Conservation (phyloP, 2,113 vertebrate species). For the Alouatta palliata region DNA sequence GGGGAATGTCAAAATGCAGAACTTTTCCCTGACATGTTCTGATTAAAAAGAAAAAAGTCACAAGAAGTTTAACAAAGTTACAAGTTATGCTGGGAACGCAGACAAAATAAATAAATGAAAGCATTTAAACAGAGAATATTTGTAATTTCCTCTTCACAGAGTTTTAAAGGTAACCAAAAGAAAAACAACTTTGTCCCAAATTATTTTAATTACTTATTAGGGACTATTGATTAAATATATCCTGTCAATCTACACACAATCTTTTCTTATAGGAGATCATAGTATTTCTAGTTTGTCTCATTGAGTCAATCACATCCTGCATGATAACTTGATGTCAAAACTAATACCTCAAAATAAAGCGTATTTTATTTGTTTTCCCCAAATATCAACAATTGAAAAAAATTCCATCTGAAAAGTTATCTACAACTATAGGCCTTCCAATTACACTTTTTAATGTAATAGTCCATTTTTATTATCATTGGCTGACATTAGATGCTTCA, state of each 20-base stretch:
- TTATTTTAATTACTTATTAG: neutral
- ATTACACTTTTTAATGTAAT: neutral
- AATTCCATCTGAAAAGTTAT: neutral
- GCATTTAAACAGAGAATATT: neutral
- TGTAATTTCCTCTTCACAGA: neutral
- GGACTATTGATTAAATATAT: neutral
- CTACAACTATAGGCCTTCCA: too few species aligned
- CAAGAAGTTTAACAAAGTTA: neutral
- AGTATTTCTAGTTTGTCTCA: neutral
- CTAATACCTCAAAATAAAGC: neutral
- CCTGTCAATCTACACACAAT: accelerated
- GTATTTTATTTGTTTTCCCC: neutral
- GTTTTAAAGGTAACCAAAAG: neutral
- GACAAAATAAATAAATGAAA: neutral
- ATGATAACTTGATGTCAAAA: neutral
- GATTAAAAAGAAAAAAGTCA: neutral
- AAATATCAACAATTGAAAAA: neutral
- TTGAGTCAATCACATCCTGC: neutral
- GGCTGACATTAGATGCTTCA: neutral
- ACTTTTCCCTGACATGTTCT: neutral
- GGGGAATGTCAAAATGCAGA: neutral
- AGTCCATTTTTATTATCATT: neutral
- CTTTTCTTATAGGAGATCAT: neutral
- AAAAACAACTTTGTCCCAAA: neutral
- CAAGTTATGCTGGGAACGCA: neutral